These are phyloP conservation scores for Macaria notata DNA, from an alignment of 2,888 invertebrate genomes.

Conservation along the genomic window DNA sequence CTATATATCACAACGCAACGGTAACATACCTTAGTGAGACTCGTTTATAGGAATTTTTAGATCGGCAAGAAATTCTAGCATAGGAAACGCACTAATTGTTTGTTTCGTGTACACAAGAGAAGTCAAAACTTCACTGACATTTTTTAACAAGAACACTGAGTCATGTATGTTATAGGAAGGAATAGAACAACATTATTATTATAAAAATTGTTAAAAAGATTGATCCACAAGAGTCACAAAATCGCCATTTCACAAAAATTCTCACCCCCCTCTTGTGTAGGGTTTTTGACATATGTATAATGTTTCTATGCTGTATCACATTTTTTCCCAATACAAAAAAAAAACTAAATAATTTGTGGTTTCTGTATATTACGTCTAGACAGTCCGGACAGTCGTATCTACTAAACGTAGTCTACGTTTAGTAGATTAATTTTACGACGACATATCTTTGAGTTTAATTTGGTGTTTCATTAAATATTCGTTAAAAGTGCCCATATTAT, in stretches of 20 bases:
- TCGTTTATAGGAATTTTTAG: slow-evolving; percentile 15
- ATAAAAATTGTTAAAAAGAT: slow-evolving; percentile 37
- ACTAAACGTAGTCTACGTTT: no score
- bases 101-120: slow-evolving; percentile 23
- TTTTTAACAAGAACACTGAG: slow-evolving; percentile 10
- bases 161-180: slow-evolving; percentile 16
- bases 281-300: no score
- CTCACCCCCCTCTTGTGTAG: neutral
- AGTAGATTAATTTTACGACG: no score
- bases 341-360: no score
- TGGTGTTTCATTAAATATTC: no score
- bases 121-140: slow-evolving; percentile 25
- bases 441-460: no score
- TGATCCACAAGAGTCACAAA: slow-evolving; percentile 63
- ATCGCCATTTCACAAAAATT: slow-evolving; percentile 75
- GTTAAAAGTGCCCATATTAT: no score
- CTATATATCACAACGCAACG: slow-evolving; percentile 1
- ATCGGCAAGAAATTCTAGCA: slow-evolving; percentile 29
- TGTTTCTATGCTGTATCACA: no score
- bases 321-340: no score
- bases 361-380: no score
- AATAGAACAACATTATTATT: slow-evolving; percentile 36
- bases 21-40: slow-evolving; percentile 19
- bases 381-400: no score
- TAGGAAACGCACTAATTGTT: slow-evolving; percentile 26